Evolutionary conservation across 2,113 vertebrate genomes (phyloP).

Genomic region (Eleginops maclovinus): DNA sequence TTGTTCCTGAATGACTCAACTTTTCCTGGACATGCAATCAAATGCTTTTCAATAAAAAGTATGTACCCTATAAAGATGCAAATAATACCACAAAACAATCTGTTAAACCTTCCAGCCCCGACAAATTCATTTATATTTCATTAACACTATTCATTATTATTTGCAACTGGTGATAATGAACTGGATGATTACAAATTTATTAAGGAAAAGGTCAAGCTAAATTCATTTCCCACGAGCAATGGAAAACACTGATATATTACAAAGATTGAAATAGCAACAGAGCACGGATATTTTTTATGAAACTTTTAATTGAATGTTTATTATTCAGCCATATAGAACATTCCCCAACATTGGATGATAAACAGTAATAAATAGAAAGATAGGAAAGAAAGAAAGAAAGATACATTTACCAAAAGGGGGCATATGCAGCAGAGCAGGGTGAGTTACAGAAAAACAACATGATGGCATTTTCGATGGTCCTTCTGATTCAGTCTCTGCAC

Average conservation of each 20-base stretch:
- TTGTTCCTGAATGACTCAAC: not conserved
- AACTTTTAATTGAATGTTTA: no score
- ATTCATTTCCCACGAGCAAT: conserved; percentile 11
- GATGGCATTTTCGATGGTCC: no score
- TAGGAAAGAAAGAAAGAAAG: no score
- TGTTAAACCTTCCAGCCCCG: conserved; percentile 13
- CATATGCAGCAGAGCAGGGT: no score
- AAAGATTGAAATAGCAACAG: not conserved
- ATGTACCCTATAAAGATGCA: not conserved
- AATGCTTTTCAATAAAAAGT: not conserved
- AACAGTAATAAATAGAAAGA: no score
- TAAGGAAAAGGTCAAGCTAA: conserved; percentile 17
- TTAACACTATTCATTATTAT: conserved; percentile 7
- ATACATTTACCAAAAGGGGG: no score
- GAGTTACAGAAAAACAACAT: no score
- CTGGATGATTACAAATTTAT: conserved; percentile 28
- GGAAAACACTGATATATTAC: not conserved
- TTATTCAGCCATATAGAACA: no score
- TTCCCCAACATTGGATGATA: no score
- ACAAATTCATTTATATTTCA: conserved; percentile 43
- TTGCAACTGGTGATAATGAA: conserved; percentile 16
- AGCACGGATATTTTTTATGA: no score
- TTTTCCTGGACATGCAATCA: not conserved
- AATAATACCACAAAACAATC: not conserved
- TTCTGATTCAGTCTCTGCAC: no score